Evolutionary conservation across 2,113 vertebrate genomes (phyloP).

Genomic region (Nothoprocta perdicaria): DNA sequence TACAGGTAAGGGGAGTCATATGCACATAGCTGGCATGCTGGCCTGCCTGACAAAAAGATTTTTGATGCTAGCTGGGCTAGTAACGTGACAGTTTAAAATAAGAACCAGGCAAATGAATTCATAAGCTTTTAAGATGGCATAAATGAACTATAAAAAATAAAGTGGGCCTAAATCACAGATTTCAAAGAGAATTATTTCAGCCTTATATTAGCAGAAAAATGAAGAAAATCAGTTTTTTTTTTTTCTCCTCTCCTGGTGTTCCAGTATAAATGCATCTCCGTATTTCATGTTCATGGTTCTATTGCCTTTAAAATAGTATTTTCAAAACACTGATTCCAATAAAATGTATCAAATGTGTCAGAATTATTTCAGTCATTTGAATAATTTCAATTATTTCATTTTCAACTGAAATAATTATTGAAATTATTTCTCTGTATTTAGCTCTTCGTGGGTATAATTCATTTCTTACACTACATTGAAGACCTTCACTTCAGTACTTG

Average conservation of each 20-base stretch:
- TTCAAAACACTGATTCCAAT: not conserved
- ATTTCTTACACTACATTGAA: not conserved
- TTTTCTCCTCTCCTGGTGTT: not conserved
- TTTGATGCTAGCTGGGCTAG: not conserved
- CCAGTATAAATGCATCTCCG: not conserved
- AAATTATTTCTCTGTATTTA: not conserved
- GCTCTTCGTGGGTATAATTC: not conserved
- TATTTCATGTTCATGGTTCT: not conserved
- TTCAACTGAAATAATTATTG: too few species aligned
- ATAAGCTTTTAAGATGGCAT: not conserved
- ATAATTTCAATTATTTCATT: too few species aligned
- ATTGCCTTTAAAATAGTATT: not conserved
- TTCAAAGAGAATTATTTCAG: not conserved
- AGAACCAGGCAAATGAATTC: not conserved
- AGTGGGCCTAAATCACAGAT: not conserved
- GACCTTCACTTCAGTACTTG: not conserved
- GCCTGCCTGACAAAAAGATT: not conserved
- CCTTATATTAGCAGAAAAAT: not conserved
- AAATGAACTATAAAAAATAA: not conserved
- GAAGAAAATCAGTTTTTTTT: not conserved
- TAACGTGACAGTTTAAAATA: not conserved
- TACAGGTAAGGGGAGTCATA: not conserved
- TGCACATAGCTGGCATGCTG: not conserved
- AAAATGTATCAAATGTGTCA: not conserved
- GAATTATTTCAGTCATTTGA: not conserved